Evolutionary conservation across 1,140 invertebrate genomes (phyloP).

Genomic region (Nymphalis io): DNA sequence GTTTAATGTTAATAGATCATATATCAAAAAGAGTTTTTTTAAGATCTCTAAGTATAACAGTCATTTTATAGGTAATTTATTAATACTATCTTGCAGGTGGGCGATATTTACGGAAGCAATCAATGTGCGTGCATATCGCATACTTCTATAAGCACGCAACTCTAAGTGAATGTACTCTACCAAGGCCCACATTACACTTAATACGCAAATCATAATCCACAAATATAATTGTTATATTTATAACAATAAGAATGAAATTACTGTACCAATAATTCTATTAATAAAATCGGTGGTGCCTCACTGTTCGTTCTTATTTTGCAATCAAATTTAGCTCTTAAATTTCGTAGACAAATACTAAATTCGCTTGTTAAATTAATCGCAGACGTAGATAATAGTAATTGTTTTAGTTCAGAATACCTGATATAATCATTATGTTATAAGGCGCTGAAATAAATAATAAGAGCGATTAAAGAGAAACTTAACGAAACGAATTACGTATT

Average conservation of each 20-base stretch:
- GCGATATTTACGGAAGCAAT: slow-evolving; percentile 46
- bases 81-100: slow-evolving; percentile 23
- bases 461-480: slow-evolving; percentile 11
- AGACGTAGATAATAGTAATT: slow-evolving; percentile 13
- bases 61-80: slow-evolving; percentile 4
- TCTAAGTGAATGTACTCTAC: slow-evolving; percentile 47
- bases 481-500: slow-evolving; percentile 2
- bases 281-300: not conserved
- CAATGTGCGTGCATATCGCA: slow-evolving; percentile 38
- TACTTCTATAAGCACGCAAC: slow-evolving; percentile 47
- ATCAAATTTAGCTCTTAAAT: slow-evolving; percentile 4
- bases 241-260: slow-evolving; percentile 3
- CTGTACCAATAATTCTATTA: not conserved
- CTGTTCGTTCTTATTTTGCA: not conserved
- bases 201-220: slow-evolving; percentile 8
- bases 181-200: not conserved
- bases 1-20: not conserved
- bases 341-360: slow-evolving; percentile 10
- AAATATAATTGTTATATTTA: not conserved
- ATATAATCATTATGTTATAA: slow-evolving; percentile 4
- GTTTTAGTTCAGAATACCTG: not conserved
- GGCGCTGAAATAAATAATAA: slow-evolving; percentile 12
- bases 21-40: not conserved
- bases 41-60: not conserved
- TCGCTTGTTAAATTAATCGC: slow-evolving; percentile 1